Conservation (phyloP, 1,140 invertebrate species). For the Temnothorax longispinosus region DNA sequence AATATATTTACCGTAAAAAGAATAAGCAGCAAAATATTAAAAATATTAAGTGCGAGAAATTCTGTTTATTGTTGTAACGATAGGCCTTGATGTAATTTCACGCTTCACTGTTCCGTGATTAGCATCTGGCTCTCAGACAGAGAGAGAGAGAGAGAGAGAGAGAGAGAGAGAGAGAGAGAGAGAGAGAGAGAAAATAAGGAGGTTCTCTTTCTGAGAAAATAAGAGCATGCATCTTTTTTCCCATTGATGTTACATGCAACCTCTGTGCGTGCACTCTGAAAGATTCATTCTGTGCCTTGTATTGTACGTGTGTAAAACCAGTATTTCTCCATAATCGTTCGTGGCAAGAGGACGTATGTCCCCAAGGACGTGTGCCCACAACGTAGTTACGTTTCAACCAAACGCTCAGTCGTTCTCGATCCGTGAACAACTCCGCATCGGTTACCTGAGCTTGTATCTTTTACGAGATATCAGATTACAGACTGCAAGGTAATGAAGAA, state of each 20-base stretch:
- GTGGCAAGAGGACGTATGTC: background rate
- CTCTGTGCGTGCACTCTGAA: background rate
- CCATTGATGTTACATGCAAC: background rate
- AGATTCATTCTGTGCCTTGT: background rate
- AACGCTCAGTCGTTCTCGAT: constrained; percentile 4
- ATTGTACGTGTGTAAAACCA: background rate
- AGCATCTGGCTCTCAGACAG: background rate
- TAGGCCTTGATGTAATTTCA: background rate
- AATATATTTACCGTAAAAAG: no score
- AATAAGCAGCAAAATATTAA: background rate
- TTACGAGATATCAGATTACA: background rate
- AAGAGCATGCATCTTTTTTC: background rate
- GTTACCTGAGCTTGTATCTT: background rate
- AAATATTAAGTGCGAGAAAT: background rate
- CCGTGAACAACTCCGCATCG: background rate
- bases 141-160: no score
- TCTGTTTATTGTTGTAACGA: background rate
- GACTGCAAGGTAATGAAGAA: background rate
- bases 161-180: no score
- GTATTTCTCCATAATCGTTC: background rate
- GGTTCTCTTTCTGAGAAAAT: background rate
- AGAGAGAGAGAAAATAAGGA: no score
- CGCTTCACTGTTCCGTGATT: background rate
- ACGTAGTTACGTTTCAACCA: background rate
- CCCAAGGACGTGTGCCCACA: background rate